These are phyloP conservation scores for Melipona beecheii DNA, from an alignment of 2,888 invertebrate genomes.

Conservation along the genomic window DNA sequence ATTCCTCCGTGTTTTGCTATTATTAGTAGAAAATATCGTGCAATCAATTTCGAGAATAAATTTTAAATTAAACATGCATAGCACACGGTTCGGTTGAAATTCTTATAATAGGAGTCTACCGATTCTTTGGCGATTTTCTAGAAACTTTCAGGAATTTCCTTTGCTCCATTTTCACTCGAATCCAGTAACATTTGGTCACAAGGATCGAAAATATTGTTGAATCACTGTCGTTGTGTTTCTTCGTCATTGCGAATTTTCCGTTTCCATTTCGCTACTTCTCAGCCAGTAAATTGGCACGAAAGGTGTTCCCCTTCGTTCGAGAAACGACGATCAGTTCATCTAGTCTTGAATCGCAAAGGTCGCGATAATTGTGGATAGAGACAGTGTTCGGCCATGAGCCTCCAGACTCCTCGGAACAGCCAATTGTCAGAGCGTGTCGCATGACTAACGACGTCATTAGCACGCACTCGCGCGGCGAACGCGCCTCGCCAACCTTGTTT, in stretches of 20 bases:
- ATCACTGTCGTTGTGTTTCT: too few species aligned
- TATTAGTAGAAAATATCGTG: background rate
- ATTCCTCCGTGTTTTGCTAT: background rate
- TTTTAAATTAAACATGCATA: too few species aligned
- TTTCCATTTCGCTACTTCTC: background rate
- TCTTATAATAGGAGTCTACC: too few species aligned
- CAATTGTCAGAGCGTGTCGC: conserved; percentile 58
- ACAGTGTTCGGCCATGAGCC: conserved; percentile 44
- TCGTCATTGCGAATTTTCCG: too few species aligned
- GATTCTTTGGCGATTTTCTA: too few species aligned
- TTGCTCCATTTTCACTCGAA: background rate
- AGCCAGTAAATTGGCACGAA: background rate
- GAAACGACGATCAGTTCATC: conserved; percentile 21
- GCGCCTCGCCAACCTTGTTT: conserved; percentile 28
- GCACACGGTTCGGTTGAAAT: too few species aligned
- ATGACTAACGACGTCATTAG: conserved; percentile 66
- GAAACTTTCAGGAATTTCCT: too few species aligned
- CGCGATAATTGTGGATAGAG: conserved; percentile 26
- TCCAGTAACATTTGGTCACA: background rate
- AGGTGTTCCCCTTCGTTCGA: background rate
- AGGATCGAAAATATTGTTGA: too few species aligned
- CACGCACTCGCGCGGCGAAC: conserved; percentile 55
- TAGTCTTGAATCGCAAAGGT: conserved; percentile 25
- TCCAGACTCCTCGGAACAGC: conserved; percentile 44
- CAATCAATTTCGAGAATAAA: background rate